Conservation (phyloP, 2,888 invertebrate genomes). For the Stegophylla sp. region DNA sequence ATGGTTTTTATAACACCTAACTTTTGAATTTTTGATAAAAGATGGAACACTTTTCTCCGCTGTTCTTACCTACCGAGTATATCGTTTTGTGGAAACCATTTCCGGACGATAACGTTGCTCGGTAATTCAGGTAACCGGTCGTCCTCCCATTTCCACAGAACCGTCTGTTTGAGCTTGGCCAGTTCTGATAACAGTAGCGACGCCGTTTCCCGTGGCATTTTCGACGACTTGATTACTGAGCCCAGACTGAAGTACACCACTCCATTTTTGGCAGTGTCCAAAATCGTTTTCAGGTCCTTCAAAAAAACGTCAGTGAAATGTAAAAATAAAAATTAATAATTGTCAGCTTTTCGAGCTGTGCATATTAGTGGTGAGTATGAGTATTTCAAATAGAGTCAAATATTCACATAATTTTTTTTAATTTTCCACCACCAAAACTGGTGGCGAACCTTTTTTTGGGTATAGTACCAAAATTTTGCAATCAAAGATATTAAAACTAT, state of each 20-base stretch:
- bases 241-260: slow-evolving; percentile 57
- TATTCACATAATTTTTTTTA: too few species aligned
- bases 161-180: slow-evolving; percentile 37
- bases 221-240: slow-evolving; percentile 31
- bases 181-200: slow-evolving; percentile 11
- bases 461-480: too few species aligned
- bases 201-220: slow-evolving; percentile 15
- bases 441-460: too few species aligned
- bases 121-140: slow-evolving; percentile 32
- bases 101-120: slow-evolving; percentile 40
- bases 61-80: slow-evolving; percentile 32
- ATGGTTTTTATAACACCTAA: too few species aligned
- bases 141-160: slow-evolving; percentile 56
- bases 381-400: too few species aligned
- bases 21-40: too few species aligned
- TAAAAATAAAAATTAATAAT: neutral
- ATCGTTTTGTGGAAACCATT: slow-evolving; percentile 59
- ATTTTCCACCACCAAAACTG: too few species aligned
- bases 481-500: too few species aligned
- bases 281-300: slow-evolving; percentile 21
- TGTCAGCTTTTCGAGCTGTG: too few species aligned
- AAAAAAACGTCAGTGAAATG: neutral
- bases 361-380: too few species aligned
- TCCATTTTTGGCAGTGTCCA: slow-evolving; percentile 27
- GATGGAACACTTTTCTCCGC: too few species aligned